Conservation (phyloP, 2,113 vertebrate genomes). For the Oncorhynchus clarkii region DNA sequence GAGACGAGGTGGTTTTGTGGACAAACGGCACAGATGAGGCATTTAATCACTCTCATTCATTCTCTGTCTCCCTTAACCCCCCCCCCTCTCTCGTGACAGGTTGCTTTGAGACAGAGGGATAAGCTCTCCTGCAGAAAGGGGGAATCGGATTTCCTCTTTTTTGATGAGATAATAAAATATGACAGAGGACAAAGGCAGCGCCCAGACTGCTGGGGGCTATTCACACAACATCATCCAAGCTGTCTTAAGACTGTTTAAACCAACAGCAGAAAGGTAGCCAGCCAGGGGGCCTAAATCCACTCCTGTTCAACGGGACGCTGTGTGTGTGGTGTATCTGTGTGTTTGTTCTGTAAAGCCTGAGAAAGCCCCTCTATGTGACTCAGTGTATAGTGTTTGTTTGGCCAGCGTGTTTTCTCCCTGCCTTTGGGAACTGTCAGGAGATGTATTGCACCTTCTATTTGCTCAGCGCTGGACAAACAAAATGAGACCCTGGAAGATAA, state of each 20-base stretch:
- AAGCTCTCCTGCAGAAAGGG: slow-evolving; percentile 70
- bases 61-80: slow-evolving; percentile 11
- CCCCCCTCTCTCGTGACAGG: slow-evolving; percentile 59
- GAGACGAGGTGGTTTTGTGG: slow-evolving; percentile 27
- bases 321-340: slow-evolving; percentile 3
- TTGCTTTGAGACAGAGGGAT: slow-evolving; percentile 72
- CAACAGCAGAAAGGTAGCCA: slow-evolving; percentile 69
- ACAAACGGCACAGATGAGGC: slow-evolving; percentile 60
- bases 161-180: slow-evolving; percentile 78
- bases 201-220: slow-evolving; percentile 66
- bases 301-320: not conserved
- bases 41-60: slow-evolving; percentile 67
- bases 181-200: slow-evolving; percentile 70
- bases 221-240: slow-evolving; percentile 28
- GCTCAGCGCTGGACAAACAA: slow-evolving; percentile 72
- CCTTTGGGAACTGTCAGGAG: slow-evolving; percentile 74
- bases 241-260: slow-evolving; percentile 30
- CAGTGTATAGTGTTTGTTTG: slow-evolving; percentile 70
- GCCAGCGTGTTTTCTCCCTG: slow-evolving; percentile 61
- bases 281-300: slow-evolving; percentile 54
- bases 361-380: slow-evolving; percentile 67
- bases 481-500: slow-evolving; percentile 76
- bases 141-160: slow-evolving; percentile 76
- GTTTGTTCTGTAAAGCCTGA: slow-evolving; percentile 55
- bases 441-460: slow-evolving; percentile 77